A percentile compares a stretch with the other conserved stretches of the same genome.
Conservation (phyloP, 2,113 vertebrate species). For the Gasterosteus aculeatus region DNA sequence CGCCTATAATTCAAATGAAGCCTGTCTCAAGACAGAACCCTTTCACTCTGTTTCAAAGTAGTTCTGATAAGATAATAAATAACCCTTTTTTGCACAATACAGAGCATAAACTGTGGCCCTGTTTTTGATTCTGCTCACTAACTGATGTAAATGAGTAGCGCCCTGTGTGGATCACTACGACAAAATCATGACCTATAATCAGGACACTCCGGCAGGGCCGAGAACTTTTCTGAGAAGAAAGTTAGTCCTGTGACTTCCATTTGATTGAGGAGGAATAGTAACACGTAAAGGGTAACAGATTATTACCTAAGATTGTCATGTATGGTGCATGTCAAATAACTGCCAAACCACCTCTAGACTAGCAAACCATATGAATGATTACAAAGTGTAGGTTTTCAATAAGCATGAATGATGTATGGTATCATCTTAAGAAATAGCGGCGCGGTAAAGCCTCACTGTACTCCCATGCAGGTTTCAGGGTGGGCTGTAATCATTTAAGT, state of each 20-base stretch:
- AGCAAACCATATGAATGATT: background rate
- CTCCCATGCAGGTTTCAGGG: background rate
- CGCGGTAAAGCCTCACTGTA: background rate
- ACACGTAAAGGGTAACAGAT: background rate
- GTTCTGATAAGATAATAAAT: background rate
- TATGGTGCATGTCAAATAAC: background rate
- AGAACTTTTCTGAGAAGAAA: background rate
- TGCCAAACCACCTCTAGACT: background rate
- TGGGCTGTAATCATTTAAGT: no score
- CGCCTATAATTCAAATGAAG: background rate
- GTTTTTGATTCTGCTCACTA: background rate
- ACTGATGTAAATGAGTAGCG: background rate
- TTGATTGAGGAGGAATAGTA: background rate
- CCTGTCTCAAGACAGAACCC: no score
- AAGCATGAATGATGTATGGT: background rate
- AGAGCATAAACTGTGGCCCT: background rate
- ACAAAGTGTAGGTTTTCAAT: background rate
- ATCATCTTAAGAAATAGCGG: background rate
- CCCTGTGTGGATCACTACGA: slow-evolving; percentile 34
- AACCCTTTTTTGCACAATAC: background rate
- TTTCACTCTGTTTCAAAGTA: background rate
- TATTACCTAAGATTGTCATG: background rate
- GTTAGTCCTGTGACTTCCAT: background rate
- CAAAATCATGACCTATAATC: background rate
- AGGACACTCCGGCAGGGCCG: background rate